Conservation (phyloP, 2,888 invertebrate species). For the Mythimna pallens region DNA sequence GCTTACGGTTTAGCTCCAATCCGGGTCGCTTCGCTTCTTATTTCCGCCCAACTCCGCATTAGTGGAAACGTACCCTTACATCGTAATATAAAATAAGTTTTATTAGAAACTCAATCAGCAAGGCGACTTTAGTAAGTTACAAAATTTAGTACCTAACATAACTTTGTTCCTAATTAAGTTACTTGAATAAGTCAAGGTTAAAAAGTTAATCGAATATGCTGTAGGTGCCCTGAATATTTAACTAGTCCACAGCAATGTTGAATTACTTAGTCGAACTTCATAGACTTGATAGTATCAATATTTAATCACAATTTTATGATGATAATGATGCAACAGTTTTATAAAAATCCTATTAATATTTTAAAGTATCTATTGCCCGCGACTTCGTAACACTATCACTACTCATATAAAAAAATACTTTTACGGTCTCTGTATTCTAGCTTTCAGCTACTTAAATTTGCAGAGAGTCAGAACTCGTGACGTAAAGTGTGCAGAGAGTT, state of each 20-base stretch:
- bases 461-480: too few species aligned
- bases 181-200: slow-evolving; percentile 29
- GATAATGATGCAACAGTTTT: neutral
- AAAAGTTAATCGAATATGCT: slow-evolving; percentile 8
- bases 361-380: too few species aligned
- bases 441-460: too few species aligned
- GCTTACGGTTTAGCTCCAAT: too few species aligned
- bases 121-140: slow-evolving; percentile 14
- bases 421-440: too few species aligned
- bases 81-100: slow-evolving; percentile 21
- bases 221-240: slow-evolving; percentile 8
- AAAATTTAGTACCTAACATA: slow-evolving; percentile 28
- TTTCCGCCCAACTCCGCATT: too few species aligned
- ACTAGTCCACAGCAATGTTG: neutral
- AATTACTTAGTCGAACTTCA: slow-evolving; percentile 21
- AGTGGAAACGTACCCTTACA: neutral
- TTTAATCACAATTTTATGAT: neutral
- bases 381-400: too few species aligned
- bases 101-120: slow-evolving; percentile 27
- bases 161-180: slow-evolving; percentile 25
- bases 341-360: neutral
- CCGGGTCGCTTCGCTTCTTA: too few species aligned
- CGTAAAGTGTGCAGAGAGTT: too few species aligned
- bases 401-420: too few species aligned
- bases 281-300: slow-evolving; percentile 8